Percentiles rank a stretch among this genome's conserved stretches.
phyloP scores from a whole-genome alignment of 1,140 invertebrate species.

The Bombus pyrosoma region DNA sequence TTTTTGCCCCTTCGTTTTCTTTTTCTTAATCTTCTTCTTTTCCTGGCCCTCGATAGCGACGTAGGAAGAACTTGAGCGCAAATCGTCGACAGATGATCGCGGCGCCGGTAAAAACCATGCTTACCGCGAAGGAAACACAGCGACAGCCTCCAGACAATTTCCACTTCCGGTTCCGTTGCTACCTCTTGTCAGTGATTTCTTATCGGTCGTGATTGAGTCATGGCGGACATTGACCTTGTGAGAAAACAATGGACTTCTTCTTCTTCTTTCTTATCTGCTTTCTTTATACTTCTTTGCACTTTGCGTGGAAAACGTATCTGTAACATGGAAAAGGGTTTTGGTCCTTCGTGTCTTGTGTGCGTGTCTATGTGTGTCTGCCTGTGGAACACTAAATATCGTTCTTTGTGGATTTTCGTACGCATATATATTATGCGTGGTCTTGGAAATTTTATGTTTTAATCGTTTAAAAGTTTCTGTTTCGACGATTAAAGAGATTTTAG shows the following conservation, averaged over 20 bases:
- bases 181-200: not conserved
- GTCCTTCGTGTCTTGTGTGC: not conserved
- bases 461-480: too few species aligned
- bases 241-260: not conserved
- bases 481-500: too few species aligned
- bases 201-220: too few species aligned
- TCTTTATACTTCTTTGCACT: not conserved
- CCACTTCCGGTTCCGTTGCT: conserved; percentile 8
- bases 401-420: too few species aligned
- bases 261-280: too few species aligned
- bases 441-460: too few species aligned
- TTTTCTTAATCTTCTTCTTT: conserved; percentile 41
- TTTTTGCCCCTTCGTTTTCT: conserved; percentile 39
- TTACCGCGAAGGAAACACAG: conserved; percentile 31
- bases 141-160: conserved; percentile 11
- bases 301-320: too few species aligned
- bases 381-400: too few species aligned
- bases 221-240: not conserved
- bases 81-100: conserved; percentile 48
- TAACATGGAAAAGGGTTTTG: not conserved
- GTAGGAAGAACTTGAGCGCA: conserved; percentile 44
- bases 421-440: too few species aligned
- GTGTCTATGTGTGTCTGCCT: too few species aligned
- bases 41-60: conserved; percentile 16
- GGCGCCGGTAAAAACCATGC: conserved; percentile 17